Percentiles rank a stretch among this genome's conserved stretches.
These are phyloP conservation scores for Muntiacus reevesi DNA, from an alignment of 2,113 vertebrate species.

Conservation along the genomic window DNA sequence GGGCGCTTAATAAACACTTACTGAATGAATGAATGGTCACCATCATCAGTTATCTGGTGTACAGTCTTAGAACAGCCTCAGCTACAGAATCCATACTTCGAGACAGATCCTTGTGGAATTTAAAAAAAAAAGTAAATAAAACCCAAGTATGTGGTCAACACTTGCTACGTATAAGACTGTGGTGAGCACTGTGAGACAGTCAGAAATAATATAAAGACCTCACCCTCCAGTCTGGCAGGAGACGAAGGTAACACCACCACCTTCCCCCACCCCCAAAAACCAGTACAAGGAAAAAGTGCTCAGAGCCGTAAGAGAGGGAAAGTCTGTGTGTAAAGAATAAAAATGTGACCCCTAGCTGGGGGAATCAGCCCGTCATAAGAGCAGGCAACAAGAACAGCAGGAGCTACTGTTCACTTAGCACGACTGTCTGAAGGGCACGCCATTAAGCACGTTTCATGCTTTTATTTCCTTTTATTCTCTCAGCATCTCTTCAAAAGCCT, in stretches of 20 bases:
- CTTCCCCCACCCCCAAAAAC: background rate
- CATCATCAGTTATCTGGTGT: background rate
- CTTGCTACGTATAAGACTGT: background rate
- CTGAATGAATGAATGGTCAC: background rate
- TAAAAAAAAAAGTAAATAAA: background rate
- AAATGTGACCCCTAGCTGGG: background rate
- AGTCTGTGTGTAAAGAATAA: background rate
- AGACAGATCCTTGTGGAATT: background rate
- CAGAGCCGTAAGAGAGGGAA: background rate
- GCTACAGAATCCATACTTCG: background rate
- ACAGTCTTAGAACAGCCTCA: background rate
- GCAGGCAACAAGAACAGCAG: background rate
- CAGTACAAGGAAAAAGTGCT: background rate
- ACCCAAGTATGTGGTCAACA: background rate
- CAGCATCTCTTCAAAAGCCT: background rate
- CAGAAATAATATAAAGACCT: background rate
- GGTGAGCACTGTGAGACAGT: background rate
- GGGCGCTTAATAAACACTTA: background rate
- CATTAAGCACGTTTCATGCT: background rate
- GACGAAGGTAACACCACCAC: background rate
- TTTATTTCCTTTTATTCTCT: background rate
- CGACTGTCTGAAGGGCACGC: background rate
- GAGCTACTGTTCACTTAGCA: background rate
- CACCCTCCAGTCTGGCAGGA: background rate
- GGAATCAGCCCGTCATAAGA: background rate